Conservation (phyloP, 1,140 invertebrate species). For the Mamestra configurata region DNA sequence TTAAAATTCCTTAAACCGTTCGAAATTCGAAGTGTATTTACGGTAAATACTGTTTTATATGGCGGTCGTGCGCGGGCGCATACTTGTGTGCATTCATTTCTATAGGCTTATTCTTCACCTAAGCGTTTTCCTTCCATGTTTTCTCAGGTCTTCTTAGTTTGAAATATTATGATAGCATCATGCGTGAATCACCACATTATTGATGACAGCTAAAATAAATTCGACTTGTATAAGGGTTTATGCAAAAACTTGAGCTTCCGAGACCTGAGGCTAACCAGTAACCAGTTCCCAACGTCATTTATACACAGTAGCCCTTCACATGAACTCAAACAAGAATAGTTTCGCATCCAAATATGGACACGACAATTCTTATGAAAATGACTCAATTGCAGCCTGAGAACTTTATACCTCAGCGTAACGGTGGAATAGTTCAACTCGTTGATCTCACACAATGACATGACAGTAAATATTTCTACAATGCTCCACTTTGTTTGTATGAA, state of each 20-base stretch:
- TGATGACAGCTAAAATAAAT: no score
- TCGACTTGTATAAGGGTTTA: not conserved
- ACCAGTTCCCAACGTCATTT: not conserved
- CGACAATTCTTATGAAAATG: slow-evolving; percentile 28
- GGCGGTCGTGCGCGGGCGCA: slow-evolving; percentile 44
- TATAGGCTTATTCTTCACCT: slow-evolving; percentile 3
- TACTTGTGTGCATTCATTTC: slow-evolving; percentile 32
- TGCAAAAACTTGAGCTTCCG: not conserved
- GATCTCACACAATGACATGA: slow-evolving; percentile 39
- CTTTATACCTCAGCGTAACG: slow-evolving; percentile 19
- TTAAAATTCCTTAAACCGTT: slow-evolving; percentile 59
- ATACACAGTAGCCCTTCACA: not conserved
- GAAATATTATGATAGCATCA: not conserved
- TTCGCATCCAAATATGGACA: slow-evolving; percentile 3
- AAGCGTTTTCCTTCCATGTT: not conserved
- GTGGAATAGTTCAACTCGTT: slow-evolving; percentile 30
- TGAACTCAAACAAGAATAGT: not conserved
- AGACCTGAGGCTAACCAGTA: not conserved
- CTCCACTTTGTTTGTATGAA: slow-evolving; percentile 3
- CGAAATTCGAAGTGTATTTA: slow-evolving; percentile 63
- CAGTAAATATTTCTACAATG: slow-evolving; percentile 19
- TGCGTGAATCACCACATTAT: not conserved
- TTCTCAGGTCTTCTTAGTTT: not conserved
- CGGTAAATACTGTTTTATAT: slow-evolving; percentile 58
- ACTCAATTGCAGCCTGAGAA: slow-evolving; percentile 14